Percentiles rank a stretch among this genome's conserved stretches.
These are phyloP conservation scores for Mastomys coucha DNA, from an alignment of 2,113 vertebrate species.

Conservation along the genomic window DNA sequence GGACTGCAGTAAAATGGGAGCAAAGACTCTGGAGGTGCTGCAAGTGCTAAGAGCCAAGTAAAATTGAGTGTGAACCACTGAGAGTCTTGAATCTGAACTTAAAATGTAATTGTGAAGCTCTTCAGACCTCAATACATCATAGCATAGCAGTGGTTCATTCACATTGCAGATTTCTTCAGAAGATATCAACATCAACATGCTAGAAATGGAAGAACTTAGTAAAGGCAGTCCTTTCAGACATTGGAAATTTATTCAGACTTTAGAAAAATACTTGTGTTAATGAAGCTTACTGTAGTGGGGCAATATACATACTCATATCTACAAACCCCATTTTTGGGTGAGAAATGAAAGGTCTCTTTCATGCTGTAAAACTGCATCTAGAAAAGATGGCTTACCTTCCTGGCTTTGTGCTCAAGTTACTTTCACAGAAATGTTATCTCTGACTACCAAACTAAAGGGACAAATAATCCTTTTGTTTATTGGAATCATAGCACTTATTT, in stretches of 20 bases:
- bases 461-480: slow-evolving; percentile 5
- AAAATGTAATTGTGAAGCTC: slow-evolving; percentile 28
- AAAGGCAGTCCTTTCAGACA: background rate
- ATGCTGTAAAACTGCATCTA: slow-evolving; percentile 13
- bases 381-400: slow-evolving; percentile 6
- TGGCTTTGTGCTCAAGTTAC: slow-evolving; percentile 23
- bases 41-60: background rate
- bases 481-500: background rate
- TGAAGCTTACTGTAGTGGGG: background rate
- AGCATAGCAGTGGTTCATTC: slow-evolving; percentile 1
- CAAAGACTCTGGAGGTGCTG: background rate
- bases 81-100: slow-evolving; percentile 45
- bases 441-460: background rate
- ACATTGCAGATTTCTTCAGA: slow-evolving; percentile 7
- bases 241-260: slow-evolving; percentile 19
- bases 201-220: background rate
- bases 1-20: background rate
- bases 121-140: background rate
- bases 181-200: background rate
- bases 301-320: slow-evolving; percentile 26
- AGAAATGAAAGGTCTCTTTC: slow-evolving; percentile 9
- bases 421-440: background rate
- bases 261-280: background rate
- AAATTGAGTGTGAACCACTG: background rate
- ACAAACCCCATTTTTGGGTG: background rate